Base-by-base conservation (phyloP, 2,888 invertebrate genomes). In the Clostera curtula region DNA sequence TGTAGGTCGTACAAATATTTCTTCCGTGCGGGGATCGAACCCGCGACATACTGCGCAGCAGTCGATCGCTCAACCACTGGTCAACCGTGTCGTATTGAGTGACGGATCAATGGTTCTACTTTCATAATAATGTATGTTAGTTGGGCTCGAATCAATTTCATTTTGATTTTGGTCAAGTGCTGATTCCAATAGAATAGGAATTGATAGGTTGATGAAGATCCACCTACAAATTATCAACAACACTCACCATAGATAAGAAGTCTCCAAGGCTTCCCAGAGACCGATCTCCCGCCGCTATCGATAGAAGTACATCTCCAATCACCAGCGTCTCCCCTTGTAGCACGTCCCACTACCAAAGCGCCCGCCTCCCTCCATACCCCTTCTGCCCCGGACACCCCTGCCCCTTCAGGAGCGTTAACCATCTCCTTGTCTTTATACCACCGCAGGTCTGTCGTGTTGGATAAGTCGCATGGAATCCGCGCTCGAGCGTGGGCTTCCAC, bases 271-370 rank as follows among this genome's bases (percentile, higher is more conserved):
- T 67, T 64, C 2, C 75, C 79, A 0, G 89, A 87, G 20, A 89
- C 86, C 2, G 88, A 86, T 30, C 87, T 87, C 0, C 89, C 89
- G 16, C 87, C 85, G 1, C 82, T 79, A 49, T 90, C 89, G 18
- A 85, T 84, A 1, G 90, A 87, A 12, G 88, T 87, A 55, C 93
- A 93, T 31, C 87, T 85, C 89, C 93, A 93, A 25, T 85, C 70
- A 0, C 91, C 93, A 18, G 90, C 89, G 55, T 91, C 91, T 12
- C 89, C 88, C 0, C 82, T 49, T 0, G 74, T 68, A 3, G 79
- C 80, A 2, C 80, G 63, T 1, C 67, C 70, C n/a, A 83, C 66
- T 36, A 73, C 66, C 13, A 70, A 49, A 4, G 58, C 58, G 4
- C 46, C 49, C 0, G 51, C 52, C 6, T 67, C 70, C 2, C 53